These are phyloP conservation scores for Desoria tigrina DNA, from an alignment of 2,888 invertebrate species.

Conservation along the genomic window DNA sequence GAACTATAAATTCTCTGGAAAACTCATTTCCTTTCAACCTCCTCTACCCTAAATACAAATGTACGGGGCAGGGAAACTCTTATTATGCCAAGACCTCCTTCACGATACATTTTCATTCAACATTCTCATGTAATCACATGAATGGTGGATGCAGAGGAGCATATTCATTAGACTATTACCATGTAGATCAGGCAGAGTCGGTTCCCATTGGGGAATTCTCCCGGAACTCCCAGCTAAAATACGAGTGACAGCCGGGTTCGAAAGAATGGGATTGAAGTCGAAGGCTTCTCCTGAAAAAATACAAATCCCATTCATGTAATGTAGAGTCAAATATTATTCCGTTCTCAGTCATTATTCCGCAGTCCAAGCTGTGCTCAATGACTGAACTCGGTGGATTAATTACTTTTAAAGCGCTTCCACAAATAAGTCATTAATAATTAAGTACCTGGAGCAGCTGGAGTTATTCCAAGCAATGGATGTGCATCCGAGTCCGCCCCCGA, in stretches of 20 bases:
- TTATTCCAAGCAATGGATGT: conserved; percentile 54
- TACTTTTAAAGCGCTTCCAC: too few species aligned
- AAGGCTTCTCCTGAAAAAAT: conserved; percentile 52
- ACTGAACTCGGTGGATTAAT: too few species aligned
- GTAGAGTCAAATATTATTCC: neutral
- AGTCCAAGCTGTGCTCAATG: too few species aligned
- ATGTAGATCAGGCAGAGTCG: conserved; percentile 53
- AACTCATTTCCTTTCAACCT: conserved; percentile 45
- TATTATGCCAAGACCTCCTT: conserved; percentile 10
- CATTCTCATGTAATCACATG: conserved; percentile 13
- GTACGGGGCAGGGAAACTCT: neutral
- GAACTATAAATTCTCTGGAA: conserved; percentile 44
- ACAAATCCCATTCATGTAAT: neutral
- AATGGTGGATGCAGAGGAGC: conserved; percentile 29
- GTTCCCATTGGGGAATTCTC: conserved; percentile 54
- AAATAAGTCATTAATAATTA: conserved; percentile 2
- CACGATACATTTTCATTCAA: conserved; percentile 6
- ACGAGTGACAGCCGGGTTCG: conserved; percentile 79
- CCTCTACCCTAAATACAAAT: conserved; percentile 7
- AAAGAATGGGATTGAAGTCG: conserved; percentile 70
- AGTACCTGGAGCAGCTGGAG: conserved; percentile 53
- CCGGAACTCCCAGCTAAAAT: conserved; percentile 85
- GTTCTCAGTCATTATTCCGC: neutral
- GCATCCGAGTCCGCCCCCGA: conserved; percentile 50
- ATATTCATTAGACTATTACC: conserved; percentile 52